These are phyloP conservation scores for Tryphoninae sp. DNA, from an alignment of 2,888 invertebrate genomes.

Conservation along the genomic window DNA sequence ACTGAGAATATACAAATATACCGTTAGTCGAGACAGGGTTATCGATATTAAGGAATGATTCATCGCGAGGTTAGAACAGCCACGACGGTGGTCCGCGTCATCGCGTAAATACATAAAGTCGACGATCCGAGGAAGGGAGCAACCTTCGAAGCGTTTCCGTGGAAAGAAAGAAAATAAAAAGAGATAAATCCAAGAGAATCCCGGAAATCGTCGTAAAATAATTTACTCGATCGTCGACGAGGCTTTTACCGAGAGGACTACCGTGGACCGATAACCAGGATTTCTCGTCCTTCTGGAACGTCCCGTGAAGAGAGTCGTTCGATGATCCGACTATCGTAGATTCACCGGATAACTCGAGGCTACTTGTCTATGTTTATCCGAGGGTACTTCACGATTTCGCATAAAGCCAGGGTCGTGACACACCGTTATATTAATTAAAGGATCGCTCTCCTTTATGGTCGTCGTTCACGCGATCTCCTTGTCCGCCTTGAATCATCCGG, in stretches of 20 bases:
- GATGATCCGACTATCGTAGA: constrained; percentile 25
- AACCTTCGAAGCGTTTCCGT: background rate
- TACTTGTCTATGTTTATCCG: constrained; percentile 40
- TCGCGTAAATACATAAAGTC: background rate
- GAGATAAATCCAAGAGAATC: constrained; percentile 2
- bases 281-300: constrained; percentile 30
- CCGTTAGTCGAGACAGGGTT: constrained; percentile 37
- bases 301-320: constrained; percentile 12
- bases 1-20: constrained; percentile 1
- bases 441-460: constrained; percentile 53
- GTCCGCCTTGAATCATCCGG: constrained; percentile 17
- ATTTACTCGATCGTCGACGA: constrained; percentile 29
- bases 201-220: constrained; percentile 47
- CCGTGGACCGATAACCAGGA: constrained; percentile 31
- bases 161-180: background rate
- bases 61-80: constrained; percentile 15
- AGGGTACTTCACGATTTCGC: constrained; percentile 45
- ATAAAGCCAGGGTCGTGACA: constrained; percentile 49
- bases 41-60: constrained; percentile 44
- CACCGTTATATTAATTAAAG: constrained; percentile 62
- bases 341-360: constrained; percentile 46
- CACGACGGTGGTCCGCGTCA: background rate
- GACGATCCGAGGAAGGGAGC: background rate
- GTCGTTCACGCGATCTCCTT: constrained; percentile 58
- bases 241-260: background rate